Evolutionary conservation across 2,113 vertebrate species (phyloP), one percentile per base, ranked within the genome.

Genomic region (Clarias gariepinus): DNA sequence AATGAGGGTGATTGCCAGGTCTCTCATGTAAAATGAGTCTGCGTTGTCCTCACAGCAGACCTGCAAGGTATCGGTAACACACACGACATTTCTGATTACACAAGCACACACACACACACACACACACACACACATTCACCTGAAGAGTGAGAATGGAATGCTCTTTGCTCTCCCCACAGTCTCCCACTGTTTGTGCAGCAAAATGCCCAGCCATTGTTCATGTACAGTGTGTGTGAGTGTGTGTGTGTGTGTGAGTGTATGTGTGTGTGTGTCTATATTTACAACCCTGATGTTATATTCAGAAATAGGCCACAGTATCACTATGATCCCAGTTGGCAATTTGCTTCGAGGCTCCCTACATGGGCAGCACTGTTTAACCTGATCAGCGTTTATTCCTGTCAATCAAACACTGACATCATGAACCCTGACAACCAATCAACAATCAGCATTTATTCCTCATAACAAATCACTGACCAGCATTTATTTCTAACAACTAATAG

Each of bases 51-150:
- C 41, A 52, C 12, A 13, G 73, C 47, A 76, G 73, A 52, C 73
- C 41, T 52, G 41, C 73, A 53, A 47, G 12, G 73, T 76, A 53
- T 76, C 73, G n/a, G 41, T 52, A 76, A 76, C 73, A 76, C 41
- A 47, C 71, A 18, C 68, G 15, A 73, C 33, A 41, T 73, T 73
- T 73, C 19, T 73, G 69, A 73, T 36, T 47, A 73, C 69, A 73
- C 33, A 41, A 47, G 25, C 71, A 74, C 18, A 74, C 36, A 74
- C 71, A 76, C 41, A 76, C 41, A 52, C 78, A 81, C 55, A 60
- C 78, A 81, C 79, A 81, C 79, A 81, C 79, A 81, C 79, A 61
- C 41, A 52, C 79, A 71, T 11, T 23, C 78, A 81, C 21, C 21
- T 47, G 21, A 36, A 64, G 12, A 63, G 58, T 8, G 19, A n/a